Evolutionary conservation across 2,113 vertebrate species (phyloP).

Genomic region (Gymnobelideus leadbeateri): DNA sequence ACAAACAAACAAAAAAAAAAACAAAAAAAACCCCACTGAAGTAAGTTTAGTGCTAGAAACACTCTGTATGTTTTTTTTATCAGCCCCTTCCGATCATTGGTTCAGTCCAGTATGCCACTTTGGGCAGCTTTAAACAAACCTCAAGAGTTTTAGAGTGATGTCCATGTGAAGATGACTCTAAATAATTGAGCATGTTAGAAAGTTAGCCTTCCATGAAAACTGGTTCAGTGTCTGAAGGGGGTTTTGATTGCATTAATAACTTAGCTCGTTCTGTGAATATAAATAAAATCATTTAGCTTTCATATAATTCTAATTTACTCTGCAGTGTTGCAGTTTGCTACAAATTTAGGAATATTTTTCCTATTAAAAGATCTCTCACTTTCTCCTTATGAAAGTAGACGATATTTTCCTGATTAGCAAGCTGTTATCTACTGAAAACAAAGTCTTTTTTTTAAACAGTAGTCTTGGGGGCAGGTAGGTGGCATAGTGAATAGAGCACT

Average conservation of each 20-base stretch:
- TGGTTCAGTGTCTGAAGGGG: background rate
- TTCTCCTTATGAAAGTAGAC: background rate
- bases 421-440: background rate
- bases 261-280: constrained; percentile 42
- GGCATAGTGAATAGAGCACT: too few species aligned
- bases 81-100: constrained; percentile 1
- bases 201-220: constrained; percentile 11
- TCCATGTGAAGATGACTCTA: background rate
- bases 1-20: too few species aligned
- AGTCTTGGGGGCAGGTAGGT: too few species aligned
- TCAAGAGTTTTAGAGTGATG: constrained; percentile 41
- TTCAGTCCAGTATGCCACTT: constrained; percentile 12
- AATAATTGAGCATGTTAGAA: constrained; percentile 28
- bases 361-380: constrained; percentile 24
- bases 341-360: constrained; percentile 25
- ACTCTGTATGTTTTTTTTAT: constrained; percentile 50
- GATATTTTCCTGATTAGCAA: background rate
- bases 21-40: too few species aligned
- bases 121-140: constrained; percentile 49
- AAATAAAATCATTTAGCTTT: background rate
- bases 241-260: constrained; percentile 16
- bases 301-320: constrained; percentile 28
- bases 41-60: constrained; percentile 30
- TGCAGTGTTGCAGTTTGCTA: constrained; percentile 66
- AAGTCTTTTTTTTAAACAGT: too few species aligned